Evolutionary conservation across 2,797 vertebrate genomes (phyloP), one percentile per base, ranked within the genome.

Genomic region (Thamnophis elegans): DNA sequence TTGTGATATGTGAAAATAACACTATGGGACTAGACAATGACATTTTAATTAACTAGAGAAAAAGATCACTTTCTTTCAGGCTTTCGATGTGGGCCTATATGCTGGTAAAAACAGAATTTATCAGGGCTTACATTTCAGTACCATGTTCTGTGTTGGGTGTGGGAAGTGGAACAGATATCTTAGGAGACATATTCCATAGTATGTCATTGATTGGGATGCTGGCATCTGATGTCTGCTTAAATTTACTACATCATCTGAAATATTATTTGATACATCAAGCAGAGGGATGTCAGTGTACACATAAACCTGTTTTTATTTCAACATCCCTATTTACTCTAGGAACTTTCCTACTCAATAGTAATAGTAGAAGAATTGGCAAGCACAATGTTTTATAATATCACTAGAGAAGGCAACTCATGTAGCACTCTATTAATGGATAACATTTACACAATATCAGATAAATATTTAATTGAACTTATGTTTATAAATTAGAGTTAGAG

Each of bases 401-500:
- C n/a, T 32, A 14, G 68, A 58, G 18, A 87, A 60, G 20, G 16
- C 22, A 25, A 54, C 73, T n/a, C 28, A 58, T 51, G 78, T 14
- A 58, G 18, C 90, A 10, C 14, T 58, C 16, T 87, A 4, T 25
- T 26, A 18, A 26, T 16, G 12, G 10, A 92, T 89, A 47, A 89
- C n/a, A 58, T 28, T 2, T 62, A 60, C n/a, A 36, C 55, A 92
- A 92, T 42, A 26, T 10, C n/a, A 92, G 22, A 85, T 89, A 47
- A 54, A 51, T 25, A 8, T 25, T 12, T 62, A 89, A 32, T 54
- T 58, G 9, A 14, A 89, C 18, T 22, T 58, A 68, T 87, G 3
- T 68, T 56, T 91, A 92, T 94, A 78, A 36, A 20, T 73, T 73
- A 73, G 65, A 32, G 59, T 94, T 90, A 94, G 53, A 88, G 51